Evolutionary conservation across 2,888 invertebrate genomes (phyloP).

Genomic region (Archips crataeganus): DNA sequence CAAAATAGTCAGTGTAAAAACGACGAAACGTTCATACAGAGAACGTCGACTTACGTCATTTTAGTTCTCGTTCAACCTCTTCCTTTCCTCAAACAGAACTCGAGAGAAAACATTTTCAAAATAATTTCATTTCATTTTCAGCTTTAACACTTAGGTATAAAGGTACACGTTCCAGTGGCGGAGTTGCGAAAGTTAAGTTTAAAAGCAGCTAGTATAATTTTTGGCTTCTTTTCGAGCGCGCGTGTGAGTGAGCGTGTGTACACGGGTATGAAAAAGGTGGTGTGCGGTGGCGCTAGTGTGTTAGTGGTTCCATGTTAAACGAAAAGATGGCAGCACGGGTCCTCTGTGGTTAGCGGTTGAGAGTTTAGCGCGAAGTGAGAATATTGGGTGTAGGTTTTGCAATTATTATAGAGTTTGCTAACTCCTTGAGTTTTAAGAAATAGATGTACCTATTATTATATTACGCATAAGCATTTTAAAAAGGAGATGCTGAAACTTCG

Average conservation of each 20-base stretch:
- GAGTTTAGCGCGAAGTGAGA: conserved; percentile 6
- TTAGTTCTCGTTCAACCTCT: conserved; percentile 44
- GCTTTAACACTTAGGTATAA: rapidly evolving
- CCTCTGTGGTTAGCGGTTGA: conserved; percentile 55
- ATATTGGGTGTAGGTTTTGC: conserved; percentile 31
- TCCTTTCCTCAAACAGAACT: conserved; percentile 27
- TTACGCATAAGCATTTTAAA: no score
- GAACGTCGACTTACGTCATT: conserved; percentile 50
- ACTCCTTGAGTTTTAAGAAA: no score
- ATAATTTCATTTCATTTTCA: conserved; percentile 44
- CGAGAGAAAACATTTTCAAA: neutral
- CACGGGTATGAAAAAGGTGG: conserved; percentile 61
- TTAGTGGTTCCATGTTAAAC: conserved; percentile 53
- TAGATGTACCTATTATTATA: no score
- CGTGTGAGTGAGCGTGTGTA: conserved; percentile 64
- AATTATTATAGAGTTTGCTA: neutral
- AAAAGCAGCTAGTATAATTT: conserved; percentile 54
- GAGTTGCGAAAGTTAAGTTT: conserved; percentile 49
- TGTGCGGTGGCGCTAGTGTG: conserved; percentile 77
- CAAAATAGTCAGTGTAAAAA: conserved; percentile 34
- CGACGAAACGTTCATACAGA: conserved; percentile 14
- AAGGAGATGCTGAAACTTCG: no score
- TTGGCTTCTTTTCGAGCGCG: conserved; percentile 67
- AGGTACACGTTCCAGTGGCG: conserved; percentile 48
- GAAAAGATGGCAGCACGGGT: conserved; percentile 71